These are phyloP conservation scores for Camponotus pennsylvanicus DNA, from an alignment of 1,140 invertebrate species.

Conservation along the genomic window DNA sequence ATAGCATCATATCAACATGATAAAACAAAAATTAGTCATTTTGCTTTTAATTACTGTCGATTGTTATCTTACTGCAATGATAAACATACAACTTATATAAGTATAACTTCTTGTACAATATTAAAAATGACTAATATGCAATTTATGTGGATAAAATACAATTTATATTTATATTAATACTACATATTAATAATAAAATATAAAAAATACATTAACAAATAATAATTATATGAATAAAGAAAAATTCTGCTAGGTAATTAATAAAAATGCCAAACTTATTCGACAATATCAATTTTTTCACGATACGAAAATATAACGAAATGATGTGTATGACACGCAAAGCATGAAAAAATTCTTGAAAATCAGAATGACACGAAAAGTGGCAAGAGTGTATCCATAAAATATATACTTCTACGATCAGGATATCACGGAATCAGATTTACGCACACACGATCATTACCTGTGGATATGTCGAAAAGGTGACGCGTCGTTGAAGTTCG, in stretches of 20 bases:
- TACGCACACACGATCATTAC: constrained; percentile 13
- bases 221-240: not conserved
- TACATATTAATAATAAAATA: not conserved
- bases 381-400: not conserved
- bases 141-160: constrained; percentile 15
- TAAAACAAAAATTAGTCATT: constrained; percentile 32
- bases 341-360: not conserved
- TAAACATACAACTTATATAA: constrained; percentile 18
- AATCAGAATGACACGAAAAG: not conserved
- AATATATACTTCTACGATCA: constrained; percentile 16
- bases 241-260: not conserved
- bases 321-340: not conserved
- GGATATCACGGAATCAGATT: constrained; percentile 10
- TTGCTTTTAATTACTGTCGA: constrained; percentile 43
- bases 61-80: constrained; percentile 19
- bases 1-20: constrained; percentile 32
- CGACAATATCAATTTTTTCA: not conserved
- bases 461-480: not conserved
- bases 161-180: not conserved
- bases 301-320: not conserved
- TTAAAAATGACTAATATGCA: not conserved
- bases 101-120: constrained; percentile 25
- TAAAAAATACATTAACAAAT: not conserved
- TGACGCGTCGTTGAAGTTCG: constrained; percentile 12
- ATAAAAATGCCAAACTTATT: not conserved